Conservation (phyloP, 2,113 vertebrate genomes). For the Grus americana region DNA sequence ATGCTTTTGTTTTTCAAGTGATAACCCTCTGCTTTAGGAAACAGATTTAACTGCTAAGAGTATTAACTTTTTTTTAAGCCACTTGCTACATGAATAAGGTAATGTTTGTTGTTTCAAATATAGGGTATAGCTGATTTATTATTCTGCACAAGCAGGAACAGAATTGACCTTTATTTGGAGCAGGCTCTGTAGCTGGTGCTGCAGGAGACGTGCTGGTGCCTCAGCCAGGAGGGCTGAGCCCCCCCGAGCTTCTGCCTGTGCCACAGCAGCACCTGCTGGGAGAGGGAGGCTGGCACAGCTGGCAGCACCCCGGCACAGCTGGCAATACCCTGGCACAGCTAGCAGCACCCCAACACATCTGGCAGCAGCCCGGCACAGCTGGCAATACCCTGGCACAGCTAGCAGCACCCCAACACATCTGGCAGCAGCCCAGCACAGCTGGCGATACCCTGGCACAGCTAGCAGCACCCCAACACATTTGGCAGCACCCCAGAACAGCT, state of each 20-base stretch:
- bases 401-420: no score
- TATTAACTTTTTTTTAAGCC: not conserved
- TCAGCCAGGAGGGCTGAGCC: not conserved
- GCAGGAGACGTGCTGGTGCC: not conserved
- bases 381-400: not conserved
- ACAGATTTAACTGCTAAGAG: not conserved
- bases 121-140: not conserved
- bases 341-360: no score
- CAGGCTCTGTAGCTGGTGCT: not conserved
- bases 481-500: no score
- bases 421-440: not conserved
- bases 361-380: not conserved
- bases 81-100: not conserved
- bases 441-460: not conserved
- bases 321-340: not conserved
- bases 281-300: constrained; percentile 2
- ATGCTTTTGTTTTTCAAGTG: not conserved
- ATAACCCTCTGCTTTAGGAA: not conserved
- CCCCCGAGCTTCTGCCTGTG: constrained; percentile 24
- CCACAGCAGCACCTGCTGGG: constrained; percentile 68
- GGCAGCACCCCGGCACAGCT: not conserved
- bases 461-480: not conserved
- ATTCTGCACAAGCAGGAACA: not conserved
- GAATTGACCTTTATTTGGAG: not conserved
- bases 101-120: not conserved